Percentiles rank a stretch among this genome's conserved stretches.
These are phyloP conservation scores for Parnassius orleans DNA, from an alignment of 2,888 invertebrate genomes.

Conservation along the genomic window DNA sequence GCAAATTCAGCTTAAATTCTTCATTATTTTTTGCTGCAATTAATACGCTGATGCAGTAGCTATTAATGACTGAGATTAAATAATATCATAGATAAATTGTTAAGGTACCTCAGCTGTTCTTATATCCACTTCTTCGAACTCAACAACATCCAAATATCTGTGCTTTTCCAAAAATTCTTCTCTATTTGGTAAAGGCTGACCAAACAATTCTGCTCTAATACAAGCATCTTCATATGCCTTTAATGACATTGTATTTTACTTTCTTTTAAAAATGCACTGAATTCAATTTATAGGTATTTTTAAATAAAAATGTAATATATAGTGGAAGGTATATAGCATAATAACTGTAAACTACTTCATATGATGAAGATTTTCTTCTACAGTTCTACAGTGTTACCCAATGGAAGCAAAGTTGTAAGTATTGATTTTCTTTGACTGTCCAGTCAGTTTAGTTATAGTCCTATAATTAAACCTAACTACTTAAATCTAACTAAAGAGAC, in stretches of 20 bases:
- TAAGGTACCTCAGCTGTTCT: conserved; percentile 60
- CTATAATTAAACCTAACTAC: too few relatives aligned
- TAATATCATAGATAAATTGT: too few relatives aligned
- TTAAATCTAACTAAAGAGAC: too few relatives aligned
- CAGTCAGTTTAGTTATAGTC: too few relatives aligned
- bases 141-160: conserved; percentile 75
- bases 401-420: conserved; percentile 27
- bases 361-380: conserved; percentile 1
- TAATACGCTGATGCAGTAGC: too few relatives aligned
- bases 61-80: too few relatives aligned
- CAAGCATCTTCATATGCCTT: conserved; percentile 89
- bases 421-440: conserved; percentile 33
- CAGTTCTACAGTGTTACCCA: conserved; percentile 29
- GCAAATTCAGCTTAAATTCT: too few relatives aligned
- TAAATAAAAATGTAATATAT: conserved; percentile 14
- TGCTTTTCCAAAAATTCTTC: conserved; percentile 83
- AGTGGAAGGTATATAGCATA: conserved; percentile 25
- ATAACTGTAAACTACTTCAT: conserved; percentile 15
- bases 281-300: neutral
- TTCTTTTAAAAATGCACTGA: conserved; percentile 6
- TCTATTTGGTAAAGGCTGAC: conserved; percentile 84
- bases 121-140: conserved; percentile 77
- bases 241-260: conserved; percentile 70
- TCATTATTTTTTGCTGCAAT: too few relatives aligned
- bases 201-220: conserved; percentile 88